phyloP scores from a whole-genome alignment of 2,113 vertebrate genomes.

The Castor canadensis region DNA sequence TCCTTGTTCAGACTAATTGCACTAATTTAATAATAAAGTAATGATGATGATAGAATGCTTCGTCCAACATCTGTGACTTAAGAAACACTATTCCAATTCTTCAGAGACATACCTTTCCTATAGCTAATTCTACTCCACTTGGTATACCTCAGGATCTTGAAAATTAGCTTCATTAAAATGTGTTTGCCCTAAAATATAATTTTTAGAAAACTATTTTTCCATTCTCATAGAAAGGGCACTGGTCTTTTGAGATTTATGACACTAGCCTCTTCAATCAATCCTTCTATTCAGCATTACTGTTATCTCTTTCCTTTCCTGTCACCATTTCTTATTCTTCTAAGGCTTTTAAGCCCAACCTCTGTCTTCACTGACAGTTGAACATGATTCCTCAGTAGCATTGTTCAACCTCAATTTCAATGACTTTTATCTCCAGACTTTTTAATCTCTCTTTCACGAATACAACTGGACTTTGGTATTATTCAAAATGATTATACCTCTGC shows the following conservation, averaged over 20 bases:
- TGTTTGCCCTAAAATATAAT: neutral
- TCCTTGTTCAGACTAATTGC: neutral
- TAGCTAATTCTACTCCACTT: neutral
- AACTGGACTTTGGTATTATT: neutral
- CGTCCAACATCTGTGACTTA: neutral
- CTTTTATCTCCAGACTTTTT: neutral
- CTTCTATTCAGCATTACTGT: neutral
- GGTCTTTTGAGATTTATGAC: neutral
- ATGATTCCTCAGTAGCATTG: neutral
- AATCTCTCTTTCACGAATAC: neutral
- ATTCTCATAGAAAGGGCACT: neutral
- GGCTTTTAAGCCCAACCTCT: neutral
- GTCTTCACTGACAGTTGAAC: neutral
- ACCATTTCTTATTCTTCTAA: neutral
- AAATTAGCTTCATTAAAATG: neutral
- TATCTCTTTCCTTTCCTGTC: neutral
- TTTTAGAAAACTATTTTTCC: neutral
- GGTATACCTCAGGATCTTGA: neutral
- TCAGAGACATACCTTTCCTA: neutral
- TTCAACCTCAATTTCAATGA: conserved; percentile 26
- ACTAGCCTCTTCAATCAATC: neutral
- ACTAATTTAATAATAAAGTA: neutral
- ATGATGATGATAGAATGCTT: neutral
- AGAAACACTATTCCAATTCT: neutral
- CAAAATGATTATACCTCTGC: neutral